Evolutionary conservation across 37 sponge, comb jelly and placozoan genomes (phyloP).

Genomic region (Spongilla lacustris): DNA sequence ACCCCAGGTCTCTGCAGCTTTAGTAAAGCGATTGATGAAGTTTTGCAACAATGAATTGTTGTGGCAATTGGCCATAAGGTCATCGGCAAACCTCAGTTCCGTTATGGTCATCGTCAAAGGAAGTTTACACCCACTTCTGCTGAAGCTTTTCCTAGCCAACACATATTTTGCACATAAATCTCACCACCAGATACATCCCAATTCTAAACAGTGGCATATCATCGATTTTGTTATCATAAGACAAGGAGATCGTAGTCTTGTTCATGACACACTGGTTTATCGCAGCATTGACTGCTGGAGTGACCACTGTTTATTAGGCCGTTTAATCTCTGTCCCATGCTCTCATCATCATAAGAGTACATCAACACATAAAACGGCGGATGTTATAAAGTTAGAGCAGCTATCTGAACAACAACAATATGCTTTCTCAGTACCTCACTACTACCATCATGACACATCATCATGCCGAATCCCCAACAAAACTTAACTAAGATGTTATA

Average conservation of each 20-base stretch:
- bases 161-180: slow-evolving; percentile 2
- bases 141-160: too few relatives aligned
- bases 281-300: neutral
- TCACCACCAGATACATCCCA: neutral
- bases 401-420: neutral
- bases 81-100: too few relatives aligned
- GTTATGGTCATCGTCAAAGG: too few relatives aligned
- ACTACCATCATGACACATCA: neutral
- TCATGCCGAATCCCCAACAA: neutral
- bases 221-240: slow-evolving; percentile 4
- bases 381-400: neutral
- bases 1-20: too few relatives aligned
- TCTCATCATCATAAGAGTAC: neutral
- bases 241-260: slow-evolving; percentile 3
- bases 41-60: too few relatives aligned
- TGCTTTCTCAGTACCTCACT: neutral
- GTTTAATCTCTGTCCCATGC: neutral
- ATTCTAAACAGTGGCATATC: neutral
- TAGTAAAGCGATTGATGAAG: too few relatives aligned
- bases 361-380: neutral
- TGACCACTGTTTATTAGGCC: neutral
- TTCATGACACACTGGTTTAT: neutral
- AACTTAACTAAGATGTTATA: neutral
- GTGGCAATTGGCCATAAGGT: too few relatives aligned
- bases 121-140: too few relatives aligned